Evolutionary conservation across 1,140 invertebrate genomes (phyloP).

Genomic region (Idris sp.): DNA sequence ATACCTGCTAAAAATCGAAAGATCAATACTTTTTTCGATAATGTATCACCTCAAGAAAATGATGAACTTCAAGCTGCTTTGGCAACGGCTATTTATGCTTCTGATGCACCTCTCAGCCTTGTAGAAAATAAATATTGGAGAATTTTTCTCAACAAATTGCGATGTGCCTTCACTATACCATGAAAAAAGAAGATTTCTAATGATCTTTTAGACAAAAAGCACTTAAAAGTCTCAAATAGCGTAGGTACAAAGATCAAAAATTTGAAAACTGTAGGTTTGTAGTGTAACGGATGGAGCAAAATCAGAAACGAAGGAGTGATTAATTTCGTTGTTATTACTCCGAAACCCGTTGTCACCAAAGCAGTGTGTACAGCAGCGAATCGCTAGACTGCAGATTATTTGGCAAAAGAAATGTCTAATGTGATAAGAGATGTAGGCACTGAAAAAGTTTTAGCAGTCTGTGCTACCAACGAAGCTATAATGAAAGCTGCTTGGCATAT

Average conservation of each 20-base stretch:
- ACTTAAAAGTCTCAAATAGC: slow-evolving; percentile 38
- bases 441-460: slow-evolving; percentile 31
- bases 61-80: slow-evolving; percentile 24
- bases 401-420: slow-evolving; percentile 17
- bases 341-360: slow-evolving; percentile 33
- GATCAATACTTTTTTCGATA: slow-evolving; percentile 14
- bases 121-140: slow-evolving; percentile 21
- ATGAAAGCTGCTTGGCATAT: slow-evolving; percentile 44
- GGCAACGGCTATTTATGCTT: slow-evolving; percentile 23
- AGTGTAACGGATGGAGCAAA: slow-evolving; percentile 71
- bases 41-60: slow-evolving; percentile 22
- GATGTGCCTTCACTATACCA: slow-evolving; percentile 19
- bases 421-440: slow-evolving; percentile 33
- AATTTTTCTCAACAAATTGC: slow-evolving; percentile 19
- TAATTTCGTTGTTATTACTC: slow-evolving; percentile 59
- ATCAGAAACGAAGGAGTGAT: slow-evolving; percentile 63
- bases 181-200: slow-evolving; percentile 14
- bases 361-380: slow-evolving; percentile 12
- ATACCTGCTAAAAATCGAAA: slow-evolving; percentile 26
- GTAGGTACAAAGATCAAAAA: slow-evolving; percentile 48
- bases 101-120: slow-evolving; percentile 10
- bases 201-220: slow-evolving; percentile 26
- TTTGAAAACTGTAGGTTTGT: slow-evolving; percentile 50
- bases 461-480: slow-evolving; percentile 42
- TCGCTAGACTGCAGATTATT: slow-evolving; percentile 26